Percentiles rank a stretch among this genome's conserved stretches.
These are phyloP conservation scores for Tragelaphus buxtoni DNA, from an alignment of 2,113 vertebrate genomes.

Conservation along the genomic window DNA sequence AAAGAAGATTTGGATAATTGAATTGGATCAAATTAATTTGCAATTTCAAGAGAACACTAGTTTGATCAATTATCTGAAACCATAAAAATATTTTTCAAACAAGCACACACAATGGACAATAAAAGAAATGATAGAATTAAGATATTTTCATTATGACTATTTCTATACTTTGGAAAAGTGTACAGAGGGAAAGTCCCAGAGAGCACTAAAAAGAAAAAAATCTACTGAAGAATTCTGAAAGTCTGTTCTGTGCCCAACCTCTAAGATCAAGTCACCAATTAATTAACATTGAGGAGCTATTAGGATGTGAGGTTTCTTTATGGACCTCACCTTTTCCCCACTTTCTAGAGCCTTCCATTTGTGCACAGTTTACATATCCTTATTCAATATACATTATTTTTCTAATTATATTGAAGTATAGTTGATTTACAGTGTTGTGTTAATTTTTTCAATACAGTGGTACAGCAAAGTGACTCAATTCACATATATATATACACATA, in stretches of 20 bases:
- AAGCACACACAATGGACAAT: background rate
- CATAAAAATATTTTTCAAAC: background rate
- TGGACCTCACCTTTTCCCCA: background rate
- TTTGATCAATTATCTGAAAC: slow-evolving; percentile 19
- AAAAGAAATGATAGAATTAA: background rate
- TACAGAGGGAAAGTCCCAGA: background rate
- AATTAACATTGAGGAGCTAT: background rate
- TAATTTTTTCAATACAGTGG: background rate
- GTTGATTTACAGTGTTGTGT: background rate
- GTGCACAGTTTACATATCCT: background rate
- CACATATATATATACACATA: background rate
- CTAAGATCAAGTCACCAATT: background rate
- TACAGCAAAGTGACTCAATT: background rate
- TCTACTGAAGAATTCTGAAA: background rate
- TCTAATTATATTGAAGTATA: background rate
- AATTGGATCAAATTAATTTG: background rate
- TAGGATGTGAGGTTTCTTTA: background rate
- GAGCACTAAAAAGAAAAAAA: background rate
- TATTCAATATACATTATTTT: background rate
- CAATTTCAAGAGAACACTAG: background rate
- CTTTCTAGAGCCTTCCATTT: background rate
- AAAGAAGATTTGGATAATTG: background rate
- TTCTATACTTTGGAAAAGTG: background rate
- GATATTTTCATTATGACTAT: slow-evolving; percentile 1
- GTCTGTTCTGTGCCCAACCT: background rate